Percentiles rank a stretch among this genome's conserved stretches.
Conservation (phyloP, 2,888 invertebrate genomes). For the Orchestes rusci region DNA sequence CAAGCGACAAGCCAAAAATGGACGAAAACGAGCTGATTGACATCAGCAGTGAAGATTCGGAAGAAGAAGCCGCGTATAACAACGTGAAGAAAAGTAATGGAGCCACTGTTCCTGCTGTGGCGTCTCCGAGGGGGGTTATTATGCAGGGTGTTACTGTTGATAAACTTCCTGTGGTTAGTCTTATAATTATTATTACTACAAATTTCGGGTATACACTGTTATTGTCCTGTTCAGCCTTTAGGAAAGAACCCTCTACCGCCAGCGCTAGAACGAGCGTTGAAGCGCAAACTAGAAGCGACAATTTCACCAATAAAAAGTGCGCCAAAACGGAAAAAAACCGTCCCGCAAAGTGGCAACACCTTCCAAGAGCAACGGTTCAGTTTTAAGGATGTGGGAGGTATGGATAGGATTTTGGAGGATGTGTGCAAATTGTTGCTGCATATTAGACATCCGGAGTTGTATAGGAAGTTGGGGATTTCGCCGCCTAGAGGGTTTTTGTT, state of each 20-base stretch:
- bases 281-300: conserved; percentile 27
- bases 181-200: neutral
- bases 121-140: conserved; percentile 3
- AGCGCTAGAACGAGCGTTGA: conserved; percentile 18
- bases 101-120: conserved; percentile 2
- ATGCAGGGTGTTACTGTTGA: too few species aligned
- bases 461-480: conserved; percentile 71
- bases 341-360: conserved; percentile 22
- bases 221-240: too few species aligned
- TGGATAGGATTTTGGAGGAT: conserved; percentile 20
- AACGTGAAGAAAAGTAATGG: conserved; percentile 19
- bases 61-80: conserved; percentile 41
- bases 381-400: conserved; percentile 21
- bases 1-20: conserved; percentile 33
- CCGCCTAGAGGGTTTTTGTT: conserved; percentile 87
- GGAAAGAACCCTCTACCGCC: conserved; percentile 40
- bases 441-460: conserved; percentile 75
- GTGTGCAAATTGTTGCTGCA: conserved; percentile 21
- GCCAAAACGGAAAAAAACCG: conserved; percentile 42
- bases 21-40: conserved; percentile 69
- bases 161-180: neutral
- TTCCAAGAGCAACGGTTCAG: conserved; percentile 37
- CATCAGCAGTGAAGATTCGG: conserved; percentile 70
- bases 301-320: conserved; percentile 18
- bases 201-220: neutral